These are phyloP conservation scores for Siphamia tubifer DNA, from an alignment of 2,113 vertebrate genomes.

Conservation along the genomic window DNA sequence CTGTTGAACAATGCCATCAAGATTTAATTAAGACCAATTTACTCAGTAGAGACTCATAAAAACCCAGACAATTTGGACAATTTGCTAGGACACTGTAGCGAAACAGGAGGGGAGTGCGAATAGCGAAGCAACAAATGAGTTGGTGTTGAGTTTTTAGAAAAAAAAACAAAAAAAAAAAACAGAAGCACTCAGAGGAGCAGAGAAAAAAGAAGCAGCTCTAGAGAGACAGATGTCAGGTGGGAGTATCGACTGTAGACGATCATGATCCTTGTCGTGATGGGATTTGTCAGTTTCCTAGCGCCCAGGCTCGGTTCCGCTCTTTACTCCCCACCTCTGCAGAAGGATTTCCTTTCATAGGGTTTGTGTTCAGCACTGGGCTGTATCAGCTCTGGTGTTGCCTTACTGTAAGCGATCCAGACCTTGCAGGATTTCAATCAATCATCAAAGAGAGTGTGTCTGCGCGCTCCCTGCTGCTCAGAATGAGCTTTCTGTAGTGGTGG, in stretches of 20 bases:
- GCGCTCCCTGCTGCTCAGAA: conserved; percentile 56
- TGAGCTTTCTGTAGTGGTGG: conserved; percentile 61
- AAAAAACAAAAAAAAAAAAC: conserved; percentile 12
- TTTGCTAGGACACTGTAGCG: conserved; percentile 50
- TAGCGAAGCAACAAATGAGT: not conserved
- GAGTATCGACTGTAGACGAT: conserved; percentile 35
- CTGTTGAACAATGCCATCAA: conserved; percentile 50
- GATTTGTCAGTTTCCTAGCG: conserved; percentile 60
- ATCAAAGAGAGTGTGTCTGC: conserved; percentile 64
- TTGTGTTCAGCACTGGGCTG: conserved; percentile 40
- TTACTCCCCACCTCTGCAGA: conserved; percentile 49
- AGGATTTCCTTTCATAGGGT: conserved; percentile 67
- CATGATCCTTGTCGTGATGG: conserved; percentile 54
- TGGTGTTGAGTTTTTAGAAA: not conserved
- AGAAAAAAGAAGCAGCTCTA: not conserved
- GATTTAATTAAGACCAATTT: conserved; percentile 51
- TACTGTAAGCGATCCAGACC: conserved; percentile 75
- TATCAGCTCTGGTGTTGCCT: conserved; percentile 72
- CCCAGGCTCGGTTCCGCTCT: conserved; percentile 27
- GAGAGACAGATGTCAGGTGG: conserved; percentile 36
- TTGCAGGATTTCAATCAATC: conserved; percentile 76
- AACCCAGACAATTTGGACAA: conserved; percentile 39
- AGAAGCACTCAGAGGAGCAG: not conserved
- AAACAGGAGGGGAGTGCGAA: not conserved
- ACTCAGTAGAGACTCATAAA: conserved; percentile 41